Conservation (phyloP, 2,113 vertebrate species). For the Notothenia rossii region DNA sequence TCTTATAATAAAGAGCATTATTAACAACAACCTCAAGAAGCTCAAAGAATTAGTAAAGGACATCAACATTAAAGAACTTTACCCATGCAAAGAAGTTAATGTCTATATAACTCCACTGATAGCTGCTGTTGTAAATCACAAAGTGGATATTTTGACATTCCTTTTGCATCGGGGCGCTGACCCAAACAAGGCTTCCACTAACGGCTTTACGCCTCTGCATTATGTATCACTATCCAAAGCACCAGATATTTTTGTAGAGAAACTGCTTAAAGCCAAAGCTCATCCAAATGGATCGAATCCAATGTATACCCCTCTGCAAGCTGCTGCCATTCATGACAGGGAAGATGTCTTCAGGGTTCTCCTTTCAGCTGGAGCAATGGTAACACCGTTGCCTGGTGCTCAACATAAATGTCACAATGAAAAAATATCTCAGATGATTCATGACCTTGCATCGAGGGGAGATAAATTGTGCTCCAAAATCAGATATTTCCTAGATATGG, state of each 20-base stretch:
- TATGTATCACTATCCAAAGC: too few species aligned
- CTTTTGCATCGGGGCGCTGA: too few species aligned
- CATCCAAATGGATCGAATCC: background rate
- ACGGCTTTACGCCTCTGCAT: too few species aligned
- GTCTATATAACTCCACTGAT: too few species aligned
- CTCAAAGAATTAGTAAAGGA: too few species aligned
- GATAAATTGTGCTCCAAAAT: slow-evolving; percentile 2
- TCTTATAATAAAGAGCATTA: slow-evolving; percentile 46
- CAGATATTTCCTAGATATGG: background rate
- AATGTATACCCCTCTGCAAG: slow-evolving; percentile 35
- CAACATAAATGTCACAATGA: background rate
- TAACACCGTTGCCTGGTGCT: background rate
- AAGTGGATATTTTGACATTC: too few species aligned
- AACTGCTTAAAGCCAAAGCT: slow-evolving; percentile 58
- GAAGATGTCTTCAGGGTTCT: slow-evolving; percentile 56
- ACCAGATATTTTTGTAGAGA: slow-evolving; percentile 28
- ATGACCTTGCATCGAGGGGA: slow-evolving; percentile 24
- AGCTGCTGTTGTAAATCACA: too few species aligned
- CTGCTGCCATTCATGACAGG: slow-evolving; percentile 39
- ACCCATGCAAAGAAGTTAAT: too few species aligned
- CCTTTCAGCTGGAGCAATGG: slow-evolving; percentile 45
- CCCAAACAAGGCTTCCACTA: too few species aligned
- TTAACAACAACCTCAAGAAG: too few species aligned
- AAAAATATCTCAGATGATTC: slow-evolving; percentile 43
- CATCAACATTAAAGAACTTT: too few species aligned